phyloP scores from a whole-genome alignment of 2,888 invertebrate species.

The Nomada ferruginata region DNA sequence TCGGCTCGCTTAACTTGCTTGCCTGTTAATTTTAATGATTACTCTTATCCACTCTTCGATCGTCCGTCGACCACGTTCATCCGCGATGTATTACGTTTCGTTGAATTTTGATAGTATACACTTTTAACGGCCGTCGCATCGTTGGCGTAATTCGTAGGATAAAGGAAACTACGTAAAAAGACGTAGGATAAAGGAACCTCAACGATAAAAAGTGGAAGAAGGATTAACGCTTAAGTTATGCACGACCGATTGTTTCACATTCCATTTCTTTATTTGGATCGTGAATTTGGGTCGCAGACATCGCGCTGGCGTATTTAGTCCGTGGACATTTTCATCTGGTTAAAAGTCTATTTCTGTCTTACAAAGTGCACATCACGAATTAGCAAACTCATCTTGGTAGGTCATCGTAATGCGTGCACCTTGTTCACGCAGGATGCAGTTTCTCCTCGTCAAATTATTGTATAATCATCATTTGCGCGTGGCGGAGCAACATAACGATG shows the following conservation, averaged over 20 bases:
- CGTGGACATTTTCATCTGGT: constrained; percentile 43
- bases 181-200: background rate
- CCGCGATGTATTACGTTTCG: background rate
- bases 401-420: constrained; percentile 44
- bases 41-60: background rate
- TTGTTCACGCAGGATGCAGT: constrained; percentile 13
- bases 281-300: constrained; percentile 40
- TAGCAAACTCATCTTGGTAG: constrained; percentile 44
- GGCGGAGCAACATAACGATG: constrained; percentile 16
- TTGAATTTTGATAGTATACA: background rate
- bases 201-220: background rate
- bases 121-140: background rate
- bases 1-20: constrained; percentile 11
- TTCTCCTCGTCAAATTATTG: constrained; percentile 42
- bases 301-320: constrained; percentile 31
- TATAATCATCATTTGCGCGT: constrained; percentile 33
- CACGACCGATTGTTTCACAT: background rate
- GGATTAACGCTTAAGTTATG: too few species aligned
- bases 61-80: background rate
- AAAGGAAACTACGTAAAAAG: background rate
- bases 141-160: background rate
- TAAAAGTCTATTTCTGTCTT: constrained; percentile 40
- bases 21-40: constrained; percentile 12
- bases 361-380: constrained; percentile 26
- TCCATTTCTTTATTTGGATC: constrained; percentile 17